Evolutionary conservation across 2,888 invertebrate genomes (phyloP).

Genomic region (Leptopterna dolabrata): DNA sequence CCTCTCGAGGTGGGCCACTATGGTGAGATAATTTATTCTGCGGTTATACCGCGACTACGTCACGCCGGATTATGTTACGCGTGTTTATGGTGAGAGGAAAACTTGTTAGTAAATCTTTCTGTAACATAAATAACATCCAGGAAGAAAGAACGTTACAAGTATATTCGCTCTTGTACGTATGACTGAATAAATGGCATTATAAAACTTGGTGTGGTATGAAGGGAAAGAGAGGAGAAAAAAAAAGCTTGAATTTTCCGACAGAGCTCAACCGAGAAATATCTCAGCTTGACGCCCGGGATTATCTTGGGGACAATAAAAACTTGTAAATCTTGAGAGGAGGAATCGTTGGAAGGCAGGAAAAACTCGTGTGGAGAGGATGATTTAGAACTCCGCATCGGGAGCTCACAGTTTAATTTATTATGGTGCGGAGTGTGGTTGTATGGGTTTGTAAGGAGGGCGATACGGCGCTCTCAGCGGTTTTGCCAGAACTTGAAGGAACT

Average conservation of each 20-base stretch:
- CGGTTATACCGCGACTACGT: background rate
- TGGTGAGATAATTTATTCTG: background rate
- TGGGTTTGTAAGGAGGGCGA: no score
- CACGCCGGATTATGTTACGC: background rate
- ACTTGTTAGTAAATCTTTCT: background rate
- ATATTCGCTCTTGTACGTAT: background rate
- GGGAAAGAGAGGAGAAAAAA: background rate
- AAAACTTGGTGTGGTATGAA: background rate
- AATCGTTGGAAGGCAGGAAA: background rate
- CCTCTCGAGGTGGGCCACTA: no score
- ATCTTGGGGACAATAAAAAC: conserved; percentile 21
- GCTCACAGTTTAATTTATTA: background rate
- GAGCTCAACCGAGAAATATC: background rate
- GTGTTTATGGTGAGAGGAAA: background rate
- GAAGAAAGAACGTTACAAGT: background rate
- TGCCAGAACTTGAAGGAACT: background rate
- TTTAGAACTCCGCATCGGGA: background rate
- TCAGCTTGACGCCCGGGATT: background rate
- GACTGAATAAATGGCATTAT: background rate
- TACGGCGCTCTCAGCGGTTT: background rate
- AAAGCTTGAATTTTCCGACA: background rate
- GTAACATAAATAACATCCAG: background rate
- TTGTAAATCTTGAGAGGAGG: conserved; percentile 1
- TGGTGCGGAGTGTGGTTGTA: no score
- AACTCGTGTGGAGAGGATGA: conserved; percentile 17